phyloP scores from a whole-genome alignment of 1,140 invertebrate species.

The Drosophila guanche region DNA sequence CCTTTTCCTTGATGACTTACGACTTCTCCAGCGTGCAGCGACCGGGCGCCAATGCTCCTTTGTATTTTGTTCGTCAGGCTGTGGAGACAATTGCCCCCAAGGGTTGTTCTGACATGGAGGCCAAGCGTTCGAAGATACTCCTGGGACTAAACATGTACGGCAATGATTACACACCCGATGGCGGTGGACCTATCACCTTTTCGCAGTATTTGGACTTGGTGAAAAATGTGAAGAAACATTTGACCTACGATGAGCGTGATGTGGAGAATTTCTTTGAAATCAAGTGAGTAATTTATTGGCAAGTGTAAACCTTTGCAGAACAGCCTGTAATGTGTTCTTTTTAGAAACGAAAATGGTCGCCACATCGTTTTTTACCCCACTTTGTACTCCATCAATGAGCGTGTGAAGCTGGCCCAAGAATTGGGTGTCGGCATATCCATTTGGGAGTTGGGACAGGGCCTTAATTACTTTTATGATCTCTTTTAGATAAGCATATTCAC shows the following conservation, averaged over 20 bases:
- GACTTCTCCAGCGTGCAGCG: slow-evolving; percentile 93
- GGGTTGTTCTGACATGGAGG: slow-evolving; percentile 84
- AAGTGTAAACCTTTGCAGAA: too few species aligned
- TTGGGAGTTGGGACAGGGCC: slow-evolving; percentile 97
- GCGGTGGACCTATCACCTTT: slow-evolving; percentile 91
- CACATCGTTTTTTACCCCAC: slow-evolving; percentile 95
- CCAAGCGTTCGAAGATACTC: slow-evolving; percentile 90
- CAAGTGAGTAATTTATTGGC: slow-evolving; percentile 86
- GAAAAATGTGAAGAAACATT: slow-evolving; percentile 88
- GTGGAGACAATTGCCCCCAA: slow-evolving; percentile 89
- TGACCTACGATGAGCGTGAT: slow-evolving; percentile 90
- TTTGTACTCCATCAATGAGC: slow-evolving; percentile 91
- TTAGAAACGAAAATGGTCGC: slow-evolving; percentile 85
- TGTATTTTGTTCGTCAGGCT: slow-evolving; percentile 92
- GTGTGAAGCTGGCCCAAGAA: slow-evolving; percentile 91
- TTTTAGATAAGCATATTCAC: slow-evolving; percentile 85
- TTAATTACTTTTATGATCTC: slow-evolving; percentile 97
- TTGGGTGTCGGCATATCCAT: slow-evolving; percentile 94
- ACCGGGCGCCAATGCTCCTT: slow-evolving; percentile 94
- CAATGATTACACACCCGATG: slow-evolving; percentile 91
- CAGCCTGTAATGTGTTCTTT: slow-evolving; percentile 14
- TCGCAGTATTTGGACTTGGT: slow-evolving; percentile 90
- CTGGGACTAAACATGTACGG: slow-evolving; percentile 98
- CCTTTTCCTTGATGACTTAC: slow-evolving; percentile 97
- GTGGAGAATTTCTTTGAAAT: slow-evolving; percentile 94